Conservation (phyloP, 2,113 vertebrate species). For the Ophthalmolycus amberensis region DNA sequence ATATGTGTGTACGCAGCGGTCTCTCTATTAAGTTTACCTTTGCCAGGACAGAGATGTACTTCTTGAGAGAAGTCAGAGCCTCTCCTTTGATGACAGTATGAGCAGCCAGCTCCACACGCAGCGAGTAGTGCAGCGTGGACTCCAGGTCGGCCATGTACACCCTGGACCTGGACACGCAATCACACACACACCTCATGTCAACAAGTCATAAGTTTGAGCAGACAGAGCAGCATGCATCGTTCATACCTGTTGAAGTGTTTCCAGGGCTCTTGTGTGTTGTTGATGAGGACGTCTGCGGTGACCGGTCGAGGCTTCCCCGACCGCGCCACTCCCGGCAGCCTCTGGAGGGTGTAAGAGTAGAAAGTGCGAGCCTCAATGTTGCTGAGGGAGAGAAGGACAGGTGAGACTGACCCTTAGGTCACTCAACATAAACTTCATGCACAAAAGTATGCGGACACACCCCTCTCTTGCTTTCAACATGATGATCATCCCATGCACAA, state of each 20-base stretch:
- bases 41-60: constrained; percentile 84
- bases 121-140: constrained; percentile 89
- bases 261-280: constrained; percentile 46
- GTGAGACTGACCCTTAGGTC: neutral
- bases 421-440: neutral
- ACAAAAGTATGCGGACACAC: neutral
- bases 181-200: neutral
- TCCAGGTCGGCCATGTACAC: constrained; percentile 95
- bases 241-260: constrained; percentile 85
- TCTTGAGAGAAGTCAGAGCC: constrained; percentile 83
- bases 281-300: accelerated
- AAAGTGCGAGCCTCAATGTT: constrained; percentile 84
- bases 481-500: neutral
- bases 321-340: constrained; percentile 81
- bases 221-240: neutral
- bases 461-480: neutral
- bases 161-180: constrained; percentile 80
- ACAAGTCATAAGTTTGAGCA: neutral
- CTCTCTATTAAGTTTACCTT: constrained; percentile 84
- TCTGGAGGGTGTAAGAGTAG: constrained; percentile 88
- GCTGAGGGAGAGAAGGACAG: constrained; percentile 73
- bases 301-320: constrained; percentile 69
- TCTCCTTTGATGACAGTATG: constrained; percentile 79
- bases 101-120: constrained; percentile 87
- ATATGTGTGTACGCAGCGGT: constrained; percentile 38